Percentiles rank a stretch among this genome's conserved stretches.
Evolutionary conservation across 2,888 invertebrate genomes (phyloP).

Genomic region (Arge pagana): DNA sequence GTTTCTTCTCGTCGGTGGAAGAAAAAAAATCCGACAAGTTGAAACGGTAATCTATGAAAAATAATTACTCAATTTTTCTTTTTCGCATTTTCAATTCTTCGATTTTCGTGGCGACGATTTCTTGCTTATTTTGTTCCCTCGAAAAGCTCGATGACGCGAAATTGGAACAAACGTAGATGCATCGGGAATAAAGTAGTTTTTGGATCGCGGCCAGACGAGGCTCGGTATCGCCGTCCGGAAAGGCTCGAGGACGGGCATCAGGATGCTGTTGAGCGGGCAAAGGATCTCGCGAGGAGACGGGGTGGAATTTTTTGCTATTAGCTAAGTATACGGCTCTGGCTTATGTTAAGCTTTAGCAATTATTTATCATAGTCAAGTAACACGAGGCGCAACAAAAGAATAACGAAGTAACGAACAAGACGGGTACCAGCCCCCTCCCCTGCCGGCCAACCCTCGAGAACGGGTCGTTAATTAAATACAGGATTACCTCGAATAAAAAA

Average conservation of each 20-base stretch:
- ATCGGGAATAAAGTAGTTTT: conserved; percentile 1
- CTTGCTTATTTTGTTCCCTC: neutral
- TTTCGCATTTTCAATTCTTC: neutral
- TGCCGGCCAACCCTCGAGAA: conserved; percentile 7
- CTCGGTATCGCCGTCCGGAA: conserved; percentile 11
- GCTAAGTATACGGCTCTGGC: conserved; percentile 54
- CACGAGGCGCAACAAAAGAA: conserved; percentile 33
- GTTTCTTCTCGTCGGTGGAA: too few species aligned
- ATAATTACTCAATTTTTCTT: too few species aligned
- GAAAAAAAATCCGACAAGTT: too few species aligned
- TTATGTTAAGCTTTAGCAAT: conserved; percentile 54
- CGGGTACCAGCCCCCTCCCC: neutral
- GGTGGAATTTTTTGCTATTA: conserved; percentile 48
- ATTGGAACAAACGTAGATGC: too few species aligned
- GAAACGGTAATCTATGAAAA: too few species aligned
- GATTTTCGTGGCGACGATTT: neutral
- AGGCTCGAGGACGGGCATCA: neutral
- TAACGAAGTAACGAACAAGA: conserved; percentile 22
- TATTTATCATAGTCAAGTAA: conserved; percentile 52
- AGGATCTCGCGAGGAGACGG: neutral
- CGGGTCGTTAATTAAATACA: conserved; percentile 21
- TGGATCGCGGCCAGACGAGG: conserved; percentile 17
- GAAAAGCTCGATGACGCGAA: conserved; percentile 4
- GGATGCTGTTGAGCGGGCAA: neutral
- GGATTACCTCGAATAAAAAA: too few species aligned